Conservation (phyloP, 2,797 vertebrate species). For the Prionace glauca region DNA sequence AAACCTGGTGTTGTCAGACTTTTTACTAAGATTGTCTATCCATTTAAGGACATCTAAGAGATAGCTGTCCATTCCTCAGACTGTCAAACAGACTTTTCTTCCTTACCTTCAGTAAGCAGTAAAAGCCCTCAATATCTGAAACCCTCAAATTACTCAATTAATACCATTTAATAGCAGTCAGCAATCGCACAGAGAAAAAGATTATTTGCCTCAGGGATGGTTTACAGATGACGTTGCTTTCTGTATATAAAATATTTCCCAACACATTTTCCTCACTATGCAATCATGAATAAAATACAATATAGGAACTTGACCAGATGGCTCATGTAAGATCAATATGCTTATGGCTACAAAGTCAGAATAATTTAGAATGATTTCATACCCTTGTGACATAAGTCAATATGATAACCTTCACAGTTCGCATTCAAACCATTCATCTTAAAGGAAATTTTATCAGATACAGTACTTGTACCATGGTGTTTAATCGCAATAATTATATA, state of each 20-base stretch:
- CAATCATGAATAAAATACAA: neutral
- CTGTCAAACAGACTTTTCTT: neutral
- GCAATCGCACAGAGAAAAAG: neutral
- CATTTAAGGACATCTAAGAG: neutral
- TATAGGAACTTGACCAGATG: neutral
- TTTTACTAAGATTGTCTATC: neutral
- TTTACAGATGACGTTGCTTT: neutral
- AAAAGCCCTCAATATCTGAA: neutral
- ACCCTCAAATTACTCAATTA: neutral
- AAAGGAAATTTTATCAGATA: neutral
- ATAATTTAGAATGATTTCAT: slow-evolving; percentile 6
- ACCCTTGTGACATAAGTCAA: neutral
- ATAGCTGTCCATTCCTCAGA: neutral
- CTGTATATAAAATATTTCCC: neutral
- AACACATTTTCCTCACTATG: neutral
- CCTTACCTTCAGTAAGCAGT: neutral
- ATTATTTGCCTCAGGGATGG: neutral
- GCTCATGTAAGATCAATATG: neutral
- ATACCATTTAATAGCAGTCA: neutral
- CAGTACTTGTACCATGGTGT: neutral
- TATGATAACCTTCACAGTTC: neutral
- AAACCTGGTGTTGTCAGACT: no score
- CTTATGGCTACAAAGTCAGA: neutral
- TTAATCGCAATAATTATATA: neutral
- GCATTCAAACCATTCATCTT: neutral